Evolutionary conservation across 1,140 invertebrate species (phyloP).

Genomic region (Pollicipes pollicipes): DNA sequence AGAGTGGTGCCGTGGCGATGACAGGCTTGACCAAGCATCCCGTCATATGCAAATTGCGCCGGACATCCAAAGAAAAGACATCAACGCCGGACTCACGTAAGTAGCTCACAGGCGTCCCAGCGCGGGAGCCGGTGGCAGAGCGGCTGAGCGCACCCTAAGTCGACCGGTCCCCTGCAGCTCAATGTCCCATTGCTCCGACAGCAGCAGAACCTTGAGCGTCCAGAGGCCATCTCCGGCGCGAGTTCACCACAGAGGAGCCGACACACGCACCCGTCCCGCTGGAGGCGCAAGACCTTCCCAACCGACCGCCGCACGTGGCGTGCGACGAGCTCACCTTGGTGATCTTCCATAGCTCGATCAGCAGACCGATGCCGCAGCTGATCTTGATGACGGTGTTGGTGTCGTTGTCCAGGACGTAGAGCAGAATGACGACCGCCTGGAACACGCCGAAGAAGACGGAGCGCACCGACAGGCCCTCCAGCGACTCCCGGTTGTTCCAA

Average conservation of each 20-base stretch:
- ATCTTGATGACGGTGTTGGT: constrained; percentile 89
- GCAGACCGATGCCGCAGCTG: constrained; percentile 75
- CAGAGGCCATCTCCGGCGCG: too few species aligned
- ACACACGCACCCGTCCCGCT: not conserved
- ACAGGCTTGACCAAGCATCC: too few species aligned
- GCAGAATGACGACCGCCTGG: constrained; percentile 79
- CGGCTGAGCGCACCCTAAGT: too few species aligned
- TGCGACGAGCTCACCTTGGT: constrained; percentile 51
- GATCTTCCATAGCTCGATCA: constrained; percentile 98
- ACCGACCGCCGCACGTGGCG: not conserved
- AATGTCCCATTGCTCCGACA: too few species aligned
- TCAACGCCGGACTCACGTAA: too few species aligned
- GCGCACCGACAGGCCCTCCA: constrained; percentile 91
- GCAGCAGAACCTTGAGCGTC: too few species aligned
- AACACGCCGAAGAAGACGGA: constrained; percentile 99
- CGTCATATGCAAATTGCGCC: too few species aligned
- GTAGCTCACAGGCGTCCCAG: too few species aligned
- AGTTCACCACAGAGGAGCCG: not conserved
- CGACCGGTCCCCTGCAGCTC: too few species aligned
- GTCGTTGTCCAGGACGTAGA: constrained; percentile 96
- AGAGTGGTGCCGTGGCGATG: too few species aligned
- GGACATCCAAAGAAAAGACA: too few species aligned
- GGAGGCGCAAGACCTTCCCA: not conserved
- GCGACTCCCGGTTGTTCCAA: constrained; percentile 91
- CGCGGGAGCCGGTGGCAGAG: too few species aligned